Evolutionary conservation across 2,888 invertebrate genomes (phyloP), one percentile per base, ranked within the genome.

Genomic region (Callimorpha dominula): DNA sequence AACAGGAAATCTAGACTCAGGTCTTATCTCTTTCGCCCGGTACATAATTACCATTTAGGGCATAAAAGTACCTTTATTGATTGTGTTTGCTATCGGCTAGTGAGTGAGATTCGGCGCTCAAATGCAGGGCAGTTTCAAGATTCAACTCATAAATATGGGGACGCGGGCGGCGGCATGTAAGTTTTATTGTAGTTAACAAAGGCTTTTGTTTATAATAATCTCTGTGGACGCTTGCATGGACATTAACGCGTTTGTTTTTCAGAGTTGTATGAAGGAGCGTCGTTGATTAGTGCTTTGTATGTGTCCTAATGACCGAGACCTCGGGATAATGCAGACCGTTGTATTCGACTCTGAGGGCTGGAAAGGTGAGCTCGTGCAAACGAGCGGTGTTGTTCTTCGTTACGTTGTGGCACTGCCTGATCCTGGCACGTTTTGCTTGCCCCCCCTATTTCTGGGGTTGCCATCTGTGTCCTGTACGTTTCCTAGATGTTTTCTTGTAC

Each of bases 131-230:
- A 97, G 97, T 93, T 97, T 97, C 94, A 97, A 96, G 96, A 96
- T 97, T 88, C 97, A 97, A 91, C 96, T 97, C 88, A 96, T 97
- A 95, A 97, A 97, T 95, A 98, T 98, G 98, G 98, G 98, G 94
- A 99, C 98, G 86, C 97, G 98, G 96, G 98, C 98, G 92, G 98
- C 98, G 92, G 98, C 98, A 93, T 99, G 98, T 98, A 96, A 98
- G 98, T 87, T 70, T 80, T 76, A 73, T 68, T 69, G 31, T 71
- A 69, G 50, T 77, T 20, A 67, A 43, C 70, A 70, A 80, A 70
- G 71, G 75, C 73, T 69, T 79, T 73, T 72, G 72, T 79, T 68
- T 69, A 76, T 78, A 79, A 71, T 74, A 78, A 81, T 78, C 73
- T 66, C 74, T 80, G 74, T 72, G 69, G 81, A 78, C 86, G 91